phyloP scores from a whole-genome alignment of 2,797 vertebrate species.

The Pantherophis vulpinus region DNA sequence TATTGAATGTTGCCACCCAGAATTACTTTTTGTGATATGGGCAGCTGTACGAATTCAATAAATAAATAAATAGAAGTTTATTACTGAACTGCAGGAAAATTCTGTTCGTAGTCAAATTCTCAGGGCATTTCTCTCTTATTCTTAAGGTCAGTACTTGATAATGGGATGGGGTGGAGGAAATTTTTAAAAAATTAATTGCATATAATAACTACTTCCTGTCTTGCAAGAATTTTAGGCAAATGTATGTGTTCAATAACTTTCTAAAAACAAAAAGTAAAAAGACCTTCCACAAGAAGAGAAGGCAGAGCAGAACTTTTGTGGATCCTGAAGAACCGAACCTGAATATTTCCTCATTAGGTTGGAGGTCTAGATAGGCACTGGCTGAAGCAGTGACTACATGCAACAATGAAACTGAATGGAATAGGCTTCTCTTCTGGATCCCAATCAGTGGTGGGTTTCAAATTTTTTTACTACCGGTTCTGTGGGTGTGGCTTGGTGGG shows the following conservation, averaged over 20 bases:
- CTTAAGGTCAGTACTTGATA: neutral
- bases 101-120: neutral
- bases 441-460: too few relatives aligned
- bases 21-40: neutral
- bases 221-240: neutral
- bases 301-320: neutral
- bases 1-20: neutral
- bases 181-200: neutral
- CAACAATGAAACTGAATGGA: conserved; percentile 57
- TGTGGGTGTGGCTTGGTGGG: too few relatives aligned
- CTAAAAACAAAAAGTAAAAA: neutral
- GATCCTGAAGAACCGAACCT: neutral
- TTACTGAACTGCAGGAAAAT: neutral
- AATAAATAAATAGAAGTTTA: neutral
- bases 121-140: neutral
- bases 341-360: conserved; percentile 6
- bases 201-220: neutral
- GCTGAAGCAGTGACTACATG: conserved; percentile 43
- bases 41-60: neutral
- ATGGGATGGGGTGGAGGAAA: neutral
- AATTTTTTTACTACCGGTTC: too few relatives aligned
- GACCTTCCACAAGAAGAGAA: neutral
- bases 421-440: neutral
- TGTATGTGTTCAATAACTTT: neutral
- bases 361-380: neutral